Evolutionary conservation across 2,797 vertebrate species (phyloP), one percentile per base, ranked within the genome.

Genomic region (Scyliorhinus canicula): DNA sequence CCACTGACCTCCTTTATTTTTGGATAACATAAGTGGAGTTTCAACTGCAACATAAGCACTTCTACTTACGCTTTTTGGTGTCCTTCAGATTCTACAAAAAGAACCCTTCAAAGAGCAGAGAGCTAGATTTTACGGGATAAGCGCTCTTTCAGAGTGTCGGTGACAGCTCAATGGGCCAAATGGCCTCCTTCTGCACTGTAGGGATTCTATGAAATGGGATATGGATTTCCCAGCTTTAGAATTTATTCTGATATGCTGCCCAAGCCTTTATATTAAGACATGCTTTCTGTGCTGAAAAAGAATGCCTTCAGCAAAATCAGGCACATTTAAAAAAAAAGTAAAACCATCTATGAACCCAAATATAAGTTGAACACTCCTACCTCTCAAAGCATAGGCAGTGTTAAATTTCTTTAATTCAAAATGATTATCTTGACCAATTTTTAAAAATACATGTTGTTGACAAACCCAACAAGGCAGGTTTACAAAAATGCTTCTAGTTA

Each of bases 171-270:
- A n/a, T n/a, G n/a, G n/a, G n/a, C n/a, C n/a, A n/a, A n/a, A n/a
- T n/a, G n/a, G n/a, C n/a, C n/a, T n/a, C n/a, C n/a, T n/a, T n/a
- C n/a, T n/a, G n/a, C n/a, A n/a, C n/a, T n/a, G n/a, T n/a, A n/a
- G n/a, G n/a, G n/a, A n/a, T n/a, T n/a, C n/a, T n/a, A n/a, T n/a
- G n/a, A n/a, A 90, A 90, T 90, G 52, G 86, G 52, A 60, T 35
- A 57, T 52, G 86, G 86, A 90, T 60, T 90, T 90, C 55, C 86
- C 55, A 57, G 55, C 52, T n/a, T n/a, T 60, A n/a, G n/a, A 19
- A 90, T 60, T 90, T 90, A 90, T 90, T 60, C 55, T 19, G 31
- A 31, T 60, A 4, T 90, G 86, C 86, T 90, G 86, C 31, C 86
- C 60, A 57, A 35, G 52, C 31, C 52, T 57, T 57, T 50, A 86